Evolutionary conservation across 2,888 invertebrate species (phyloP).

Genomic region (Pyrocoelia pectoralis): DNA sequence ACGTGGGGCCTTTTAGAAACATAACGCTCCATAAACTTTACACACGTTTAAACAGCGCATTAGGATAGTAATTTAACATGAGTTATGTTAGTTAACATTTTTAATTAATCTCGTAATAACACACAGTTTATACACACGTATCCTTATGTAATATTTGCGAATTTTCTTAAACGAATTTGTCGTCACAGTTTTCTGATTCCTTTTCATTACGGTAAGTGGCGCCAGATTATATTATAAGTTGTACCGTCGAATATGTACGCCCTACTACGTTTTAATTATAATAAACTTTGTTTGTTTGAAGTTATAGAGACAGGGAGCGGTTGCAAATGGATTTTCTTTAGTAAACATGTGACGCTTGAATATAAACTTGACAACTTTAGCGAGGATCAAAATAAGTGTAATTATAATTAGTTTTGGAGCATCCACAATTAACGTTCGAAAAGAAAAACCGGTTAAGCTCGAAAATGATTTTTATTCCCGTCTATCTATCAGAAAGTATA

Average conservation of each 20-base stretch:
- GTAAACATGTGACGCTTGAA: conserved; percentile 28
- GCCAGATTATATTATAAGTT: conserved; percentile 49
- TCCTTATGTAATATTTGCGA: background rate
- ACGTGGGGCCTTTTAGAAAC: conserved; percentile 37
- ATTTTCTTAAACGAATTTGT: conserved; percentile 13
- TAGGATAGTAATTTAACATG: conserved; percentile 18
- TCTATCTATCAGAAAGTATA: background rate
- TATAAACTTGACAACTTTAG: conserved; percentile 6
- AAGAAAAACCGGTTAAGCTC: too few relatives aligned
- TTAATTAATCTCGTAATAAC: background rate
- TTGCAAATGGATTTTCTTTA: conserved; percentile 47
- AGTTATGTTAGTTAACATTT: conserved; percentile 5
- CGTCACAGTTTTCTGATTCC: conserved; percentile 23
- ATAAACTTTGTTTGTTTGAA: conserved; percentile 42
- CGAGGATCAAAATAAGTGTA: conserved; percentile 13
- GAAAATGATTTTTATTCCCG: too few relatives aligned
- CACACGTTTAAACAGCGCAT: conserved; percentile 23
- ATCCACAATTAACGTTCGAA: background rate
- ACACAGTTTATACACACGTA: background rate
- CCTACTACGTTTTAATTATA: conserved; percentile 52
- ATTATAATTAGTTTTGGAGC: conserved; percentile 18
- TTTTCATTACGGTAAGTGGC: conserved; percentile 53
- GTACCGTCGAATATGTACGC: conserved; percentile 42
- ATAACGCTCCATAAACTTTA: conserved; percentile 30
- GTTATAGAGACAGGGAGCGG: conserved; percentile 40